Conservation (phyloP, 1,140 invertebrate species). For the Pseudomyrmex pallidus region DNA sequence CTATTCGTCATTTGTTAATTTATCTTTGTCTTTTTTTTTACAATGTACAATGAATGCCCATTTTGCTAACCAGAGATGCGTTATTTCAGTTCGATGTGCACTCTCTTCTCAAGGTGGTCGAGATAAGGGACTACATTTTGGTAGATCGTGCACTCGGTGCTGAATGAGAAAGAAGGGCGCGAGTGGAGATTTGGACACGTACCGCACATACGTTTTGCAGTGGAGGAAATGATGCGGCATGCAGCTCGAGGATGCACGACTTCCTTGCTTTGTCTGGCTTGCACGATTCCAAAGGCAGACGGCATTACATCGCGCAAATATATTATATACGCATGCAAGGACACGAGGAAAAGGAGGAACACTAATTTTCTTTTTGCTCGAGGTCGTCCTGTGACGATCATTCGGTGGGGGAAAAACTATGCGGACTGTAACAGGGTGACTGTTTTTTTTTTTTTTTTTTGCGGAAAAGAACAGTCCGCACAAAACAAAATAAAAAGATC, state of each 20-base stretch:
- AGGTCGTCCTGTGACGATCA: not conserved
- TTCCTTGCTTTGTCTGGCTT: conserved; percentile 36
- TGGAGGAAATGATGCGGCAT: conserved; percentile 43
- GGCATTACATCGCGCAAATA: conserved; percentile 27
- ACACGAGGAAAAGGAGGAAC: not conserved
- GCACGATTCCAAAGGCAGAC: conserved; percentile 3
- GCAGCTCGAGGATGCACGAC: conserved; percentile 15
- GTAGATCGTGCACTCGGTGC: conserved; percentile 34
- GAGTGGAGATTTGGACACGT: conserved; percentile 14
- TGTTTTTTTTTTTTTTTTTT: not conserved
- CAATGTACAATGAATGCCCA: not conserved
- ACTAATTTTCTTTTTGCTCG: not conserved
- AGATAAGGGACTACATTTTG: conserved; percentile 8
- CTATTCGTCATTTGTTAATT: not conserved
- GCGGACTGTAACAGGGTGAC: not conserved
- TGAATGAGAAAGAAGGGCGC: conserved; percentile 38
- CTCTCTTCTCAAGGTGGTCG: conserved; percentile 12
- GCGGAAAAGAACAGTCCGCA: not conserved
- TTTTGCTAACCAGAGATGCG: conserved; percentile 3
- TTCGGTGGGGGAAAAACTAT: not conserved
- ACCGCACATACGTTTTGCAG: conserved; percentile 20
- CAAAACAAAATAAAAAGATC: not conserved
- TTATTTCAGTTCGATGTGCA: not conserved
- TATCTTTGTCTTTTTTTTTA: not conserved
- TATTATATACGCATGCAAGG: conserved; percentile 39